phyloP scores from a whole-genome alignment of 1,140 invertebrate genomes.

The Ganaspis sp. region DNA sequence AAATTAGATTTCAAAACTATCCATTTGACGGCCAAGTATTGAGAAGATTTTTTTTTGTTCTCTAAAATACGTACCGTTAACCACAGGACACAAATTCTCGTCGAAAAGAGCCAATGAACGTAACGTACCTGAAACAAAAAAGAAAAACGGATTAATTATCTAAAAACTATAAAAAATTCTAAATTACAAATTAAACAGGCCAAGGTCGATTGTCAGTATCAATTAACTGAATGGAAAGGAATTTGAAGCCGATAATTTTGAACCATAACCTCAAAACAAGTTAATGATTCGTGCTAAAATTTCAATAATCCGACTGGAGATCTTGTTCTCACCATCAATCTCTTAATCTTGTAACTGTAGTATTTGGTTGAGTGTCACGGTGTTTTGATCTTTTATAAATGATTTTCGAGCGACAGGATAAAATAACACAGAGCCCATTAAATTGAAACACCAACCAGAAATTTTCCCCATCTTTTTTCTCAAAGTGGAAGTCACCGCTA shows the following conservation, averaged over 20 bases:
- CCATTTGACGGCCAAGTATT: too few species aligned
- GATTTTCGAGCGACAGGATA: not conserved
- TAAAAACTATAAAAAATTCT: not conserved
- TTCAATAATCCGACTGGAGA: not conserved
- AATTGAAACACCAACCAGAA: not conserved
- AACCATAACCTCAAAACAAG: not conserved
- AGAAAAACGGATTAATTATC: not conserved
- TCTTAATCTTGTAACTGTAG: not conserved
- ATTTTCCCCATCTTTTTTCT: conserved; percentile 18
- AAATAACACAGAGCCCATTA: conserved; percentile 15
- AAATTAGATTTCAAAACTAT: too few species aligned
- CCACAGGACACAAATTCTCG: too few species aligned
- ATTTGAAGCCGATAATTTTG: not conserved
- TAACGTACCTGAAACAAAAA: not conserved
- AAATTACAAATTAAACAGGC: too few species aligned
- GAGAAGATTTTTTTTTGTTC: too few species aligned
- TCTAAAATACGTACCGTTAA: too few species aligned
- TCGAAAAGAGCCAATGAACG: not conserved
- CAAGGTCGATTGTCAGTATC: too few species aligned
- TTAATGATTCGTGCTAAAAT: not conserved
- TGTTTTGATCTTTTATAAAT: not conserved
- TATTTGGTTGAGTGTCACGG: conserved; percentile 29
- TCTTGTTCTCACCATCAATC: not conserved
- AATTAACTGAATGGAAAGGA: not conserved
- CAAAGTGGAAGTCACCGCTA: conserved; percentile 29